These are phyloP conservation scores for Sinodicranocentrus sp. DNA, from an alignment of 2,888 invertebrate species.

Conservation along the genomic window DNA sequence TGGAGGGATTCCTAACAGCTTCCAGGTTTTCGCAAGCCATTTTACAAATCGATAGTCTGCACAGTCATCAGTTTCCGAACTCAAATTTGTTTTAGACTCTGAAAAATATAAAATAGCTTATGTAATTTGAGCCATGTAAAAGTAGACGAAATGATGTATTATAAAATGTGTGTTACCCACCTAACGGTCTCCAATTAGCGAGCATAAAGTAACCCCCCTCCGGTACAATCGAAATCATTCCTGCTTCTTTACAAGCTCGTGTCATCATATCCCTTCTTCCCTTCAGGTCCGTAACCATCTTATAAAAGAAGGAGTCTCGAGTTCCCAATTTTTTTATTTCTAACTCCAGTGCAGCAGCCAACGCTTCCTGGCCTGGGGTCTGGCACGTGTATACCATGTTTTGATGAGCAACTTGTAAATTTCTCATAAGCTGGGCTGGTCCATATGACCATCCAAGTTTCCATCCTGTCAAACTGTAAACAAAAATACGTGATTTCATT, in stretches of 20 bases:
- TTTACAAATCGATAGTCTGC: conserved; percentile 96
- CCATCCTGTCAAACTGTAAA: conserved; percentile 82
- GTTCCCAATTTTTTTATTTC: conserved; percentile 86
- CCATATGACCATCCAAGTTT: conserved; percentile 82
- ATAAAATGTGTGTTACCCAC: conserved; percentile 78
- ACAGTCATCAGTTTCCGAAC: conserved; percentile 85
- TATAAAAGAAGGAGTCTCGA: conserved; percentile 90
- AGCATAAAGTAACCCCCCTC: conserved; percentile 99
- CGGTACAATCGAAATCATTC: conserved; percentile 93
- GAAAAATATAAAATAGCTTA: conserved; percentile 71
- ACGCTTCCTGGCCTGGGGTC: conserved; percentile 84
- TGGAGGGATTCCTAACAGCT: conserved; percentile 84
- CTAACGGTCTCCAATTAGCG: conserved; percentile 91
- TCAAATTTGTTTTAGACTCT: conserved; percentile 85
- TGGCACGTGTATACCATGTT: conserved; percentile 81
- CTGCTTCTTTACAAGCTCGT: conserved; percentile 86
- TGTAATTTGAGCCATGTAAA: neutral
- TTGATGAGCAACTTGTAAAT: conserved; percentile 81
- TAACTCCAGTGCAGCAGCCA: conserved; percentile 92
- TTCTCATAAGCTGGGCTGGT: conserved; percentile 80
- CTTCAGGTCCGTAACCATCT: conserved; percentile 86
- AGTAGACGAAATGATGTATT: neutral
- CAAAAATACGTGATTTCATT: no score
- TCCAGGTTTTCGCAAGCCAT: conserved; percentile 96
- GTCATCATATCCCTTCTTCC: conserved; percentile 90